Evolutionary conservation across 2,113 vertebrate genomes (phyloP).

Genomic region (Corythaeola cristata): DNA sequence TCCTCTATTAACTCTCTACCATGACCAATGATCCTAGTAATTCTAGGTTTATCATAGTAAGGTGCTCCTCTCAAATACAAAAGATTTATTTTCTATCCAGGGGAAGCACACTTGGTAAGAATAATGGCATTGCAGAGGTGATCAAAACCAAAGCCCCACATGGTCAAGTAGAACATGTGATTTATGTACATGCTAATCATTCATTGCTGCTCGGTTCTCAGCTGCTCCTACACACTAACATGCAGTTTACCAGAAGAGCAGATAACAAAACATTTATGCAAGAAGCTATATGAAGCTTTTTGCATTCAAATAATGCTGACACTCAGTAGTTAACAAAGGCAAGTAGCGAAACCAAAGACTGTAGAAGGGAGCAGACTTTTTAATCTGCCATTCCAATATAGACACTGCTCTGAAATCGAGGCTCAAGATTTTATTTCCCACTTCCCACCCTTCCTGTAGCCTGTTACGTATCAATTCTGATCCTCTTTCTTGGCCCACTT

Average conservation of each 20-base stretch:
- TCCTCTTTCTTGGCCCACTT: neutral
- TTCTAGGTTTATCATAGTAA: neutral
- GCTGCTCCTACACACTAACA: neutral
- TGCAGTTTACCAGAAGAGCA: neutral
- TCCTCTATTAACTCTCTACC: neutral
- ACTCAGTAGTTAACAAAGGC: neutral
- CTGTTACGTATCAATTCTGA: neutral
- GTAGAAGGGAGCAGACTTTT: neutral
- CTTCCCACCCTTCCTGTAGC: neutral
- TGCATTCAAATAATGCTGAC: neutral
- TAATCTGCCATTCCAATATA: neutral
- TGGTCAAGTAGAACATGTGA: neutral
- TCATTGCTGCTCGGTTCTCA: neutral
- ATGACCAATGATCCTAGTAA: neutral
- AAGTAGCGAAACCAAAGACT: neutral
- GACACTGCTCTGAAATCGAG: neutral
- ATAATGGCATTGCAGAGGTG: neutral
- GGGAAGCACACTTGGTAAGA: neutral
- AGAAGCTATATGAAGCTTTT: neutral
- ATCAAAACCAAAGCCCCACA: neutral
- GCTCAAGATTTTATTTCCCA: neutral
- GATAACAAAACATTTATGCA: accelerated
- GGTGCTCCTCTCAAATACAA: neutral
- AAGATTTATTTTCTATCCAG: neutral
- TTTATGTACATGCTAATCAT: neutral